These are phyloP conservation scores for Catocala nupta DNA, from an alignment of 2,888 invertebrate genomes.

Conservation along the genomic window DNA sequence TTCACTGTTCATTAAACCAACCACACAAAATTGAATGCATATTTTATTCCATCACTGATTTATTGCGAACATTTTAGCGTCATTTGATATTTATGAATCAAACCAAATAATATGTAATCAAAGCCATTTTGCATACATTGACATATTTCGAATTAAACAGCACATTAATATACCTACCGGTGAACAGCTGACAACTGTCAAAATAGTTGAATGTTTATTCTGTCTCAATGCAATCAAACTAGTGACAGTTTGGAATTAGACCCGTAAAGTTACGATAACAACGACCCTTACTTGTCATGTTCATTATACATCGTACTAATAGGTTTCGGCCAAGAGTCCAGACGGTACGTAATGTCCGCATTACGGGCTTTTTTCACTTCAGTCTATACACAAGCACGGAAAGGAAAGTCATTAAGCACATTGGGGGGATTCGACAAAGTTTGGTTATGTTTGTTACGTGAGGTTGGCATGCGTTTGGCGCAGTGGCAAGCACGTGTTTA, in stretches of 20 bases:
- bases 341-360: constrained; percentile 25
- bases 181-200: constrained; percentile 57
- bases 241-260: constrained; percentile 47
- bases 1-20: constrained; percentile 9
- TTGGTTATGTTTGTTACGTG: constrained; percentile 58
- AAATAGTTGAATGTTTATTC: constrained; percentile 45
- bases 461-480: constrained; percentile 56
- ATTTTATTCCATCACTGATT: constrained; percentile 21
- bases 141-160: neutral
- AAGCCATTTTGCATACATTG: constrained; percentile 2
- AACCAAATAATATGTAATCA: constrained; percentile 13
- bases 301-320: constrained; percentile 49
- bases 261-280: constrained; percentile 45
- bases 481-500: constrained; percentile 45
- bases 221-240: constrained; percentile 46
- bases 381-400: constrained; percentile 46
- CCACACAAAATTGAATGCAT: constrained; percentile 21
- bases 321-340: constrained; percentile 38
- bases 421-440: constrained; percentile 53
- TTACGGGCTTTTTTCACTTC: constrained; percentile 39
- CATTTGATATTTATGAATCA: constrained; percentile 19
- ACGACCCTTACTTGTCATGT: constrained; percentile 49
- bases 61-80: constrained; percentile 10
- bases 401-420: constrained; percentile 32
- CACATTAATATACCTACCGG: constrained; percentile 47